These are phyloP conservation scores for Natator depressus DNA, from an alignment of 2,113 vertebrate genomes.

Conservation along the genomic window DNA sequence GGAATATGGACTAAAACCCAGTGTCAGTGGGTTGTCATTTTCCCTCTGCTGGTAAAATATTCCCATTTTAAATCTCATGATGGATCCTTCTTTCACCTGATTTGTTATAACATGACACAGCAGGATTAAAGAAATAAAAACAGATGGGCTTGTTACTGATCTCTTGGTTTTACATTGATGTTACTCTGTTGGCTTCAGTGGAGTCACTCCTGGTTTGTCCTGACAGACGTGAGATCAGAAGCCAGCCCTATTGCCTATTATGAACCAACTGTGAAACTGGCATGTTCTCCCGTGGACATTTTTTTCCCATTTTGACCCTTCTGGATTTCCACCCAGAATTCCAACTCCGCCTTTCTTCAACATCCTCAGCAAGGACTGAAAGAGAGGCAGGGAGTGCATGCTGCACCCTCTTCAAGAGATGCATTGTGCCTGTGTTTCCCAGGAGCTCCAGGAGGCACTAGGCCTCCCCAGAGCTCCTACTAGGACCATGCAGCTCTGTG, in stretches of 20 bases:
- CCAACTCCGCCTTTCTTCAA: not conserved
- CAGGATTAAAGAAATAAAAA: not conserved
- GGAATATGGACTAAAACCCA: not conserved
- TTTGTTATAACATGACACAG: not conserved
- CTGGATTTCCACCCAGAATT: not conserved
- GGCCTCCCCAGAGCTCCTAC: not conserved
- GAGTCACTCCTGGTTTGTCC: not conserved
- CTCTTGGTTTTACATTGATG: not conserved
- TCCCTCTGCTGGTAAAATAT: not conserved
- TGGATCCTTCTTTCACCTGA: not conserved
- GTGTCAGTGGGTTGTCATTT: not conserved
- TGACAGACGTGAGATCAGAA: not conserved
- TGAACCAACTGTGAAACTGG: rapidly evolving
- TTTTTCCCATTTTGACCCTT: not conserved
- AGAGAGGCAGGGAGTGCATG: not conserved
- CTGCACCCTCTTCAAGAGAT: not conserved
- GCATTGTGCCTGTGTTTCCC: not conserved
- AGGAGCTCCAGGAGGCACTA: rapidly evolving
- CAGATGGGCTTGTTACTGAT: rapidly evolving
- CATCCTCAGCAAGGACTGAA: not conserved
- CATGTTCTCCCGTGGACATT: not conserved
- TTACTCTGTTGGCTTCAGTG: not conserved
- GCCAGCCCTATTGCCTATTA: not conserved
- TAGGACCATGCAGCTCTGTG: not conserved
- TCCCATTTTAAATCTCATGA: not conserved